Evolutionary conservation across 1,140 invertebrate species (phyloP), one percentile per base, ranked within the genome.

Genomic region (Trichonephila inaurata): DNA sequence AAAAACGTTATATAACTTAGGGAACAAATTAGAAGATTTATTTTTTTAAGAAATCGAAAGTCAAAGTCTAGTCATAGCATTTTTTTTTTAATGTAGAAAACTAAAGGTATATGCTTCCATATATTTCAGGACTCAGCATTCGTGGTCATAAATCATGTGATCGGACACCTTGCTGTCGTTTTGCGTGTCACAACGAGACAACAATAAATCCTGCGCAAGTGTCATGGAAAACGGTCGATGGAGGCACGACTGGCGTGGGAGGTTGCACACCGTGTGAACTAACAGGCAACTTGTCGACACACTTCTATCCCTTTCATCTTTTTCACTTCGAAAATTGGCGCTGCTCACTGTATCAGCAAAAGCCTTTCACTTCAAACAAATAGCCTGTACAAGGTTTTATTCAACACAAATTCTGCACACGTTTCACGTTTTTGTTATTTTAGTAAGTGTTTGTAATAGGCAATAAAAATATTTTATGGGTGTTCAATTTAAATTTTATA

Each of bases 251-350:
- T 58, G 1, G 82, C 40, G 82, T 85, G 82, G 82, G 82, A 85
- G 82, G 82, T 8, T 60, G 44, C 82, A n/a, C 82, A 85, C 21
- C 82, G 82, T 85, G 82, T n/a, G 82, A 85, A 85, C 82, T 58
- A 19, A 85, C 40, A 24, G 51, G 82, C 16, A 60, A 58, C 51
- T 85, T n/a, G 19, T 44, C 82, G 21, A 19, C 44, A 8, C 58
- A 85, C 82, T 40, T 51, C 33, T 14, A 82, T 40, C 40, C 51
- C 58, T 33, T 24, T 33, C 12, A 28, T 28, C 28, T 72, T 72
- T 28, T 72, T 16, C 14, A 16, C 69, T 16, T 24, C 12, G 69
- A 24, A 18, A 72, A 33, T 16, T 33, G 69, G 24, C 12, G 4
- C 12, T 10, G 51, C 51, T 51, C 51, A 10, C 51, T 5, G 7